A percentile compares a stretch with the other conserved stretches of the same genome.
Evolutionary conservation across 2,113 vertebrate species (phyloP).

Genomic region (Ameiurus melas): DNA sequence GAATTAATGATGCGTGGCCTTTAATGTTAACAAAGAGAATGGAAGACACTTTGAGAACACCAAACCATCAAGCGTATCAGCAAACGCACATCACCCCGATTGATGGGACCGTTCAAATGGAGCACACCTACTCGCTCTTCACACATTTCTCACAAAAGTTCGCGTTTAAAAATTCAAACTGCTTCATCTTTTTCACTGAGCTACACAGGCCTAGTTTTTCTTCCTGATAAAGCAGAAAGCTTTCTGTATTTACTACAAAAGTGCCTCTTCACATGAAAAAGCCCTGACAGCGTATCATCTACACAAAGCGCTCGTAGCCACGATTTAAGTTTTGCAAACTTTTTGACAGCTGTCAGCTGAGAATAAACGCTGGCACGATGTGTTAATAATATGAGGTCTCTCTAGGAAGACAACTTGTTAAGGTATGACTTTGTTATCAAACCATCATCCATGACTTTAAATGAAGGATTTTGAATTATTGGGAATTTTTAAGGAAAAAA

Average conservation of each 20-base stretch:
- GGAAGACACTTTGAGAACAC: slow-evolving; percentile 76
- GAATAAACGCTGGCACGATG: slow-evolving; percentile 66
- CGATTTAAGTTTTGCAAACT: slow-evolving; percentile 71
- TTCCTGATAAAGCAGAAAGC: slow-evolving; percentile 65
- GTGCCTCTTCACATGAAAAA: slow-evolving; percentile 63
- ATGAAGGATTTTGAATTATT: background rate
- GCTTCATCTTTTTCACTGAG: slow-evolving; percentile 61
- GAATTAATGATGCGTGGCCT: slow-evolving; percentile 73
- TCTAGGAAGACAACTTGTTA: slow-evolving; percentile 68
- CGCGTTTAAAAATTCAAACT: slow-evolving; percentile 65
- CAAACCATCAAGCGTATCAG: slow-evolving; percentile 69
- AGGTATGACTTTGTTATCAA: slow-evolving; percentile 64
- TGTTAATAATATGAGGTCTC: slow-evolving; percentile 70
- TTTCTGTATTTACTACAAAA: slow-evolving; percentile 68
- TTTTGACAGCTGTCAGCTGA: slow-evolving; percentile 75
- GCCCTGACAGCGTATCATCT: slow-evolving; percentile 71
- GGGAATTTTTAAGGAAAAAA: background rate
- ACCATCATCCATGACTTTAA: slow-evolving; percentile 42
- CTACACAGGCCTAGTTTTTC: slow-evolving; percentile 60
- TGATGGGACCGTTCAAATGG: slow-evolving; percentile 70
- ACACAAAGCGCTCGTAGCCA: slow-evolving; percentile 73
- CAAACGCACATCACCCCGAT: slow-evolving; percentile 58
- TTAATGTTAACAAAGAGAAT: slow-evolving; percentile 75
- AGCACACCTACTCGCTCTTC: slow-evolving; percentile 58
- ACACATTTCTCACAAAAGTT: slow-evolving; percentile 58